Evolutionary conservation across 2,113 vertebrate genomes (phyloP).

Genomic region (Phainopepla nitens): DNA sequence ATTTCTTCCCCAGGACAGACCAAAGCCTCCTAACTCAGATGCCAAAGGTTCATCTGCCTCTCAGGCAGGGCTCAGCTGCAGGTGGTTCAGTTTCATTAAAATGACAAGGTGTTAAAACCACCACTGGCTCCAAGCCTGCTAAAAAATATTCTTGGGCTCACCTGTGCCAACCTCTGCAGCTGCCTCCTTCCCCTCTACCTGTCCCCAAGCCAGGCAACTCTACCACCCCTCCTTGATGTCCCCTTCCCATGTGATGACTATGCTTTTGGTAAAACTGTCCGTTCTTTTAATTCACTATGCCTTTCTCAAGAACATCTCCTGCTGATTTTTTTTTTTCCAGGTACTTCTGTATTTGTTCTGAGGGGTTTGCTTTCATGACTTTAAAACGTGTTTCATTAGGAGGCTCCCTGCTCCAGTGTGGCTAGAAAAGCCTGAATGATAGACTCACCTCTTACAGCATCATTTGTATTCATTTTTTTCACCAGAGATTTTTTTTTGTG

Average conservation of each 20-base stretch:
- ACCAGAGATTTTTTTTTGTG: neutral
- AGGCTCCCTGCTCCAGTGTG: neutral
- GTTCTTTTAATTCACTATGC: neutral
- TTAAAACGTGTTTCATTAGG: neutral
- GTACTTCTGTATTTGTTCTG: neutral
- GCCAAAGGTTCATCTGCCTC: neutral
- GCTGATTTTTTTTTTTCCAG: neutral
- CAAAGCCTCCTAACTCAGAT: neutral
- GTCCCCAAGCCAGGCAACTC: neutral
- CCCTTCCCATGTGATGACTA: neutral
- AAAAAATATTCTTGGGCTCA: neutral
- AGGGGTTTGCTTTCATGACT: neutral
- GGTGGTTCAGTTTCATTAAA: neutral
- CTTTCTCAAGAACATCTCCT: neutral
- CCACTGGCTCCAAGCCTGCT: neutral
- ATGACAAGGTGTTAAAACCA: neutral
- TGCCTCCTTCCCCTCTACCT: neutral
- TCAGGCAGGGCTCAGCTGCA: neutral
- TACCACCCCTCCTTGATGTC: neutral
- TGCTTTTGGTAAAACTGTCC: neutral
- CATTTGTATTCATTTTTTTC: neutral
- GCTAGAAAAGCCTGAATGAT: neutral
- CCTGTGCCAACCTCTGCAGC: neutral
- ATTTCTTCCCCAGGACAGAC: neutral
- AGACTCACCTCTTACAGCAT: neutral